Evolutionary conservation across 2,797 vertebrate genomes (phyloP), one percentile per base, ranked within the genome.

Genomic region (Scomberomorus guttatus): DNA sequence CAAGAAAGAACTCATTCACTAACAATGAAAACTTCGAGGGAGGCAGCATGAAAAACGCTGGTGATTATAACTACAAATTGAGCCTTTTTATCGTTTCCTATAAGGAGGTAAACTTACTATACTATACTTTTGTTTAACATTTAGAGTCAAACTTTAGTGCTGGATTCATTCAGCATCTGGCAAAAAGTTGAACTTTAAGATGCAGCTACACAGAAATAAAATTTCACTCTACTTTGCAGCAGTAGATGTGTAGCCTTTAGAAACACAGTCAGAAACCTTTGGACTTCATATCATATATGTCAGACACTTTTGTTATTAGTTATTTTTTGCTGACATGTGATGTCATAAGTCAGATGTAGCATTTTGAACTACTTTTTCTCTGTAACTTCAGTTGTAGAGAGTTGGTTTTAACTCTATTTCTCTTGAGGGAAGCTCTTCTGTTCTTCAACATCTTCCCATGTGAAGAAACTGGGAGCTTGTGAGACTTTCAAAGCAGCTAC

Each of bases 301-400:
- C 13, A 66, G 15, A 54, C 15, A 48, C 20, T 13, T 29, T n/a
- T 48, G 25, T 63, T 63, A 63, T 27, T 6, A n/a, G 17, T 9
- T 46, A 46, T 3, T 11, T 64, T 51, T 51, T 51, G 24, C 60
- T 62, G 61, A 48, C 25, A 42, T 61, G 25, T 63, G 61, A 20
- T 17, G 9, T 63, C 3, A 11, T 29, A 63, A 63, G 25, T 48
- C 42, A 63, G 44, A 63, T 48, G 18, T 20, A 37, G 20, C 9
- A 15, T 27, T 7, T 24, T 37, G 27, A 34, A 42, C 13, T 42
- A 42, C 39, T 37, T 37, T 37, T 12, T 34, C 62, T 65, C 25
- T 22, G 22, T 27, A 22, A 54, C 46, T 61, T 54, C n/a, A 72
- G 32, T 42, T 13, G 39, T 42, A 42, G 39, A 42, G 39, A 48